phyloP scores from a whole-genome alignment of 2,797 vertebrate species.

The Xenops minutus region DNA sequence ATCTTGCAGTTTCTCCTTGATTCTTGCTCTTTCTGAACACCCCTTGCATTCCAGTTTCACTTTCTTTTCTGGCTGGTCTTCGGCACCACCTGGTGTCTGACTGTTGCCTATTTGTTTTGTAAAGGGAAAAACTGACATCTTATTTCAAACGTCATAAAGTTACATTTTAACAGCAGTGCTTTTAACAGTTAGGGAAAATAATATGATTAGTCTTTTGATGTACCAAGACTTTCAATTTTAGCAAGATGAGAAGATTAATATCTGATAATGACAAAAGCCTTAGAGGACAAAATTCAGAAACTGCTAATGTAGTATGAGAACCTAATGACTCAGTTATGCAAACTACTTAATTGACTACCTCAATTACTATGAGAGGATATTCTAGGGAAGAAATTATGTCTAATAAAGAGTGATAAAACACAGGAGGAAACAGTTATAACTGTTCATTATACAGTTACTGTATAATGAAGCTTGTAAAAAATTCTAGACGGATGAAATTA shows the following conservation, averaged over 20 bases:
- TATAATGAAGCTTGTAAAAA: not conserved
- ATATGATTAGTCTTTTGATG: not conserved
- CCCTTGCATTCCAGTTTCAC: not conserved
- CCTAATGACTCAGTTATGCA: not conserved
- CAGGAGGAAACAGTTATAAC: not conserved
- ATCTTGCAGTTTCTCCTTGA: not conserved
- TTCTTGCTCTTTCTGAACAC: not conserved
- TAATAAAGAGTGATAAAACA: not conserved
- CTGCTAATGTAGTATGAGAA: not conserved
- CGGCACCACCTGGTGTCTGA: constrained; percentile 33
- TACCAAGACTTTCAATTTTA: not conserved
- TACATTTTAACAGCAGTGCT: not conserved
- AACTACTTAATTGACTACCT: not conserved
- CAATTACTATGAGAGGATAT: not conserved
- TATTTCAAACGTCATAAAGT: not conserved
- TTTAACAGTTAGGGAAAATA: not conserved
- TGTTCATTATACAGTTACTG: no score
- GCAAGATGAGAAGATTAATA: not conserved
- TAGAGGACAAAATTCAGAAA: not conserved
- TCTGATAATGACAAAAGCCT: not conserved
- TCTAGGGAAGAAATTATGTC: not conserved
- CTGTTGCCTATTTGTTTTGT: not conserved
- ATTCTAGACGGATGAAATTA: not conserved
- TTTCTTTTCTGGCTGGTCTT: not conserved
- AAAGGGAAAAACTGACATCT: not conserved